phyloP scores from a whole-genome alignment of 2,113 vertebrate species.

The Pitta sordida region DNA sequence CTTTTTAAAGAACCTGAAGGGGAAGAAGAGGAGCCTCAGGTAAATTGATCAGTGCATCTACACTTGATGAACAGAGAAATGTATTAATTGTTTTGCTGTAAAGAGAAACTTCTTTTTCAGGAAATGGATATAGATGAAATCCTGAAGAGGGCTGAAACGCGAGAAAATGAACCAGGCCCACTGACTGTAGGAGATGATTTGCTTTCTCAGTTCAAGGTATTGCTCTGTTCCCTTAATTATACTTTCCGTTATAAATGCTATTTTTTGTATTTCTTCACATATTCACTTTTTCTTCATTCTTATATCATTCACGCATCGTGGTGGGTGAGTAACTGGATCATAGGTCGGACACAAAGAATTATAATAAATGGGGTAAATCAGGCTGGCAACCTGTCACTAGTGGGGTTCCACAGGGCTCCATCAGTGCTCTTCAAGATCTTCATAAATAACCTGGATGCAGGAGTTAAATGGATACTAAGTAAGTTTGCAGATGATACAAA shows the following conservation, averaged over 20 bases:
- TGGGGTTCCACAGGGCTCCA: no score
- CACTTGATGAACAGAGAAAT: not conserved
- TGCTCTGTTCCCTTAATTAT: not conserved
- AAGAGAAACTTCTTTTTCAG: constrained; percentile 68
- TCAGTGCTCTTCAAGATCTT: no score
- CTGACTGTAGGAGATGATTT: constrained; percentile 94
- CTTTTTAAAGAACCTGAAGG: constrained; percentile 98
- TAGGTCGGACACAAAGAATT: not conserved
- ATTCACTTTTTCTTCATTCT: not conserved
- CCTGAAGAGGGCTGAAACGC: constrained; percentile 92
- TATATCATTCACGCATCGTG: not conserved
- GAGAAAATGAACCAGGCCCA: constrained; percentile 92
- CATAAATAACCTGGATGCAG: no score
- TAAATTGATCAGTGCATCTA: constrained; percentile 36
- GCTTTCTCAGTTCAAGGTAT: constrained; percentile 95
- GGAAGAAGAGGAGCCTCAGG: constrained; percentile 95
- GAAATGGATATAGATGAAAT: constrained; percentile 99
- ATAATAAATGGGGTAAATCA: not conserved
- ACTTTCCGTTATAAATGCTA: not conserved
- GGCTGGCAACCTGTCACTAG: no score
- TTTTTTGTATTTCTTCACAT: not conserved
- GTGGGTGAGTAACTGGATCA: not conserved
- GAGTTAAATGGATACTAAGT: no score
- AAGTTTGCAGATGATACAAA: no score
- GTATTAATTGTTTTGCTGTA: not conserved